Evolutionary conservation across 2,797 vertebrate species (phyloP), one percentile per base, ranked within the genome.

Genomic region (Syngnathus rostellatus): DNA sequence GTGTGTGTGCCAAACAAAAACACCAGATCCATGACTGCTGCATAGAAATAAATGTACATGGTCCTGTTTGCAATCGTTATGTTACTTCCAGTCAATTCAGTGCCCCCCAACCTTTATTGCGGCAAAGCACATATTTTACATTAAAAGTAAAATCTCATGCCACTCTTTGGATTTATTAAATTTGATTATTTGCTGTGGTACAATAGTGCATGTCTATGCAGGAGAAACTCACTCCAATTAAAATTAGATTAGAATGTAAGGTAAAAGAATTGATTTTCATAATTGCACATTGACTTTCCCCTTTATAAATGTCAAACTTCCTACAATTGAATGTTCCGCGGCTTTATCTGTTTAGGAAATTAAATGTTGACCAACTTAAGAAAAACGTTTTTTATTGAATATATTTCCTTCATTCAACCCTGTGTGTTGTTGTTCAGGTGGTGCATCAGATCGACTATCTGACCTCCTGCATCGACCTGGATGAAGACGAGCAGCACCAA

Each of bases 401-500:
- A 4, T 31, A 4, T 31, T 31, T 31, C 4, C 31, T 31, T 31
- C 31, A 31, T 3, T 31, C 31, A 50, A 50, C 46, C 16, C 23
- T 64, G 63, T 23, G 3, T 64, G 19, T 23, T 54, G 50, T 21
- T 64, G 43, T 81, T 17, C 71, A 92, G 91, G 89, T 92, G 69
- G 91, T 92, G 70, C 83, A 89, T 66, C 89, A 91, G 83, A 92
- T 92, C 65, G 91, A 92, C 76, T 70, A 84, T 67, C 80, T 92
- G 64, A 92, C 91, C 45, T 88, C 87, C 1, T 74, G 81, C 62
- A 87, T 92, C 70, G 88, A 91, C 74, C 75, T 92, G 68, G 79
- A 76, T 41, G 83, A 85, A 55, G 85, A 87, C 46, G 84, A 87
- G 68, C 69, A 70, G 71, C 62, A 64, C 62, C 43, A 45, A 63